phyloP scores from a whole-genome alignment of 2,797 vertebrate genomes.

The Petrocephalus schoutedeni region DNA sequence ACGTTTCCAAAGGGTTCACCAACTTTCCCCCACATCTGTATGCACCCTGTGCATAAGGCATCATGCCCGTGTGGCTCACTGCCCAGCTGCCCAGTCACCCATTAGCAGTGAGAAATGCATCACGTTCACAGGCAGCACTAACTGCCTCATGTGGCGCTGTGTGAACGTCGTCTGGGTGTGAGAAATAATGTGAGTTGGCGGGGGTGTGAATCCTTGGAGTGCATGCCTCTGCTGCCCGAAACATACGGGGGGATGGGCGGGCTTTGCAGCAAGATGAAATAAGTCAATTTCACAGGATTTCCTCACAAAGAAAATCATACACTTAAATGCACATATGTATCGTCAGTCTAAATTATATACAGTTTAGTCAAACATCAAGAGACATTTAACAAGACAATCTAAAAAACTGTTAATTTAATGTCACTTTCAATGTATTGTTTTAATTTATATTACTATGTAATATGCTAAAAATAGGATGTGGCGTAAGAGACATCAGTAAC shows the following conservation, averaged over 20 bases:
- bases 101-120: neutral
- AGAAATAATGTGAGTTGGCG: neutral
- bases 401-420: neutral
- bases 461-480: neutral
- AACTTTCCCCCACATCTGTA: neutral
- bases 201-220: constrained; percentile 2
- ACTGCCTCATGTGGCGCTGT: neutral
- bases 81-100: neutral
- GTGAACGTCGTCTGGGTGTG: neutral
- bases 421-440: neutral
- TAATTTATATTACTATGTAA: neutral
- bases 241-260: neutral
- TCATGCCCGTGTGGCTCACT: neutral
- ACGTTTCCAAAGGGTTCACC: neutral
- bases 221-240: neutral
- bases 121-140: neutral
- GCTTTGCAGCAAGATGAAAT: neutral
- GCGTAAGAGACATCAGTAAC: neutral
- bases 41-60: neutral
- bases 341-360: neutral
- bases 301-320: neutral
- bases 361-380: neutral
- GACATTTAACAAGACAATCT: neutral
- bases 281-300: neutral
- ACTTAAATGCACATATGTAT: neutral